Conservation (phyloP, 37 sponge, comb jelly and placozoan genomes). For the Halisarca cf. caerulea region DNA sequence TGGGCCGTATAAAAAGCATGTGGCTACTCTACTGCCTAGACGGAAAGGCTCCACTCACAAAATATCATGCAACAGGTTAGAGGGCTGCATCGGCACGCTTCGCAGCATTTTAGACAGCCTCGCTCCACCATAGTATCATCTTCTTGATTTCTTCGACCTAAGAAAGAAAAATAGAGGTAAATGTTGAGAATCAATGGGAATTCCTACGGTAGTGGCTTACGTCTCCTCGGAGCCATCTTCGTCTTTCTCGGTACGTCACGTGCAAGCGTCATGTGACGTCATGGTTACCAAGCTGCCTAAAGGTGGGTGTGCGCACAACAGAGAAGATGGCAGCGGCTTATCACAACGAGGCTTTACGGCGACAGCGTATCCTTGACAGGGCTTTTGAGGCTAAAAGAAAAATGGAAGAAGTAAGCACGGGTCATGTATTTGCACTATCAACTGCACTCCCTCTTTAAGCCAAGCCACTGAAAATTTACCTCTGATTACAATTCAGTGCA, state of each 20-base stretch:
- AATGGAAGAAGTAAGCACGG: background rate
- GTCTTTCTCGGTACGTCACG: background rate
- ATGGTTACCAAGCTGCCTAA: background rate
- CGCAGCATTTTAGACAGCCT: constrained; percentile 10
- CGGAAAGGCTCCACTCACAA: too few species aligned
- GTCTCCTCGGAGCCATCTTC: background rate
- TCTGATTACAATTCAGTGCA: too few species aligned
- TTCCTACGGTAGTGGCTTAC: too few species aligned
- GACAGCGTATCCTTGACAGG: constrained; percentile 61
- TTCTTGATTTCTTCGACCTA: constrained; percentile 8
- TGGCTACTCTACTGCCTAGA: too few species aligned
- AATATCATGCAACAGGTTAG: background rate
- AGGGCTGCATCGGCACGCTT: constrained; percentile 1
- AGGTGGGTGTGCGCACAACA: background rate
- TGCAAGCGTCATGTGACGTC: background rate
- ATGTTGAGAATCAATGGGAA: too few species aligned
- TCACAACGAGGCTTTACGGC: constrained; percentile 70
- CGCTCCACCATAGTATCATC: constrained; percentile 8
- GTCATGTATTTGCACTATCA: background rate
- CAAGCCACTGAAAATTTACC: too few species aligned
- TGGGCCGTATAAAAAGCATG: too few species aligned
- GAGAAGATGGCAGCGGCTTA: constrained; percentile 44
- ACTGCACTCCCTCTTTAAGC: too few species aligned
- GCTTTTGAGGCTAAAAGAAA: constrained; percentile 17
- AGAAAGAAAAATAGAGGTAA: too few species aligned